phyloP scores from a whole-genome alignment of 2,888 invertebrate species.

The Lithophane leautieri region DNA sequence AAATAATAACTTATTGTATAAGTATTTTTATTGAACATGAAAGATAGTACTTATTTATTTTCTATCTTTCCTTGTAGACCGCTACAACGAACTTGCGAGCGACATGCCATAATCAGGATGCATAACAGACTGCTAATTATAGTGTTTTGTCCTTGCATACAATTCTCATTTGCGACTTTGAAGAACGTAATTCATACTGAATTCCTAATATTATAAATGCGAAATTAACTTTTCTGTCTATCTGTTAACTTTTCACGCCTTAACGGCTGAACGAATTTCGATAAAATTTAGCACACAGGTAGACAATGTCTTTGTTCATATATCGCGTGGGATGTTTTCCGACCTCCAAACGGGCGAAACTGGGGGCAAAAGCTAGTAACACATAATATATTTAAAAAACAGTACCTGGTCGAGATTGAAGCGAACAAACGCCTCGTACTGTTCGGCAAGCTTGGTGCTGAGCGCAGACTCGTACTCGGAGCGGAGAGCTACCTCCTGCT shows the following conservation, averaged over 20 bases:
- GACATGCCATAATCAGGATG: neutral
- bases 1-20: neutral
- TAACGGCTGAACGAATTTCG: neutral
- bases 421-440: constrained; percentile 99
- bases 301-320: neutral
- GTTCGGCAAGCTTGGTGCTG: constrained; percentile 98
- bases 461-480: constrained; percentile 98
- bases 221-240: too few species aligned
- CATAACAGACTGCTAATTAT: neutral
- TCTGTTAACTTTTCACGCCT: neutral
- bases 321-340: neutral
- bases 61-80: neutral
- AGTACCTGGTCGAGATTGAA: constrained; percentile 98
- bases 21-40: neutral
- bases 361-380: neutral
- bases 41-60: neutral
- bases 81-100: neutral
- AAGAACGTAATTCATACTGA: neutral
- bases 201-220: neutral
- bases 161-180: constrained; percentile 1
- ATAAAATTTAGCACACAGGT: neutral
- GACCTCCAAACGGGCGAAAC: neutral
- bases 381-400: neutral
- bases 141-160: neutral
- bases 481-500: constrained; percentile 97